Evolutionary conservation across 2,797 vertebrate species (phyloP).

Genomic region (Mus caroli): DNA sequence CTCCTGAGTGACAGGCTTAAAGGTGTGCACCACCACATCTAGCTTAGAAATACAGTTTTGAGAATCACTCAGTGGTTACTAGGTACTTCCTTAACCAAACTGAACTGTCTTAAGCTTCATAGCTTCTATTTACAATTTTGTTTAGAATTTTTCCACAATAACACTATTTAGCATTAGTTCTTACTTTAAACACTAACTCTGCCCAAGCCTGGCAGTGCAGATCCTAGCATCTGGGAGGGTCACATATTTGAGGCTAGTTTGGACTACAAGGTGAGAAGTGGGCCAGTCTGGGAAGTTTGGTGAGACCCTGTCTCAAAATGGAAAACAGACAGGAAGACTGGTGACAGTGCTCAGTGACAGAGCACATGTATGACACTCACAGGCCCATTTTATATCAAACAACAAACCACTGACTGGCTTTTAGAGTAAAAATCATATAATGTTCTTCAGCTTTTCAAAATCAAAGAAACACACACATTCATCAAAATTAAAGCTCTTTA

Average conservation of each 20-base stretch:
- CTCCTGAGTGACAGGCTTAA: neutral
- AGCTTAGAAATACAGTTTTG: neutral
- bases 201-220: neutral
- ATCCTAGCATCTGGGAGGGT: neutral
- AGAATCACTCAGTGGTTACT: neutral
- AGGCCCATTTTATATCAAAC: neutral
- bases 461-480: constrained; percentile 16
- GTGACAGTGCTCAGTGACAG: neutral
- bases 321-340: too few species aligned
- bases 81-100: neutral
- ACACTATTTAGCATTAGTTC: constrained; percentile 13
- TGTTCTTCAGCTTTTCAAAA: constrained; percentile 46
- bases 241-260: neutral
- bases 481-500: neutral
- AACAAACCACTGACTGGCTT: constrained; percentile 11
- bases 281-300: neutral
- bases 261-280: too few species aligned
- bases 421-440: neutral
- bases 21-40: too few species aligned
- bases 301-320: neutral
- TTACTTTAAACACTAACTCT: constrained; percentile 15
- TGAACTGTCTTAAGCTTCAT: neutral
- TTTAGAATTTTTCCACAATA: neutral
- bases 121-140: neutral
- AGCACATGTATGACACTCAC: neutral